Evolutionary conservation across 2,888 invertebrate genomes (phyloP), one percentile per base, ranked within the genome.

Genomic region (Sphaerophoria rueppellii): DNA sequence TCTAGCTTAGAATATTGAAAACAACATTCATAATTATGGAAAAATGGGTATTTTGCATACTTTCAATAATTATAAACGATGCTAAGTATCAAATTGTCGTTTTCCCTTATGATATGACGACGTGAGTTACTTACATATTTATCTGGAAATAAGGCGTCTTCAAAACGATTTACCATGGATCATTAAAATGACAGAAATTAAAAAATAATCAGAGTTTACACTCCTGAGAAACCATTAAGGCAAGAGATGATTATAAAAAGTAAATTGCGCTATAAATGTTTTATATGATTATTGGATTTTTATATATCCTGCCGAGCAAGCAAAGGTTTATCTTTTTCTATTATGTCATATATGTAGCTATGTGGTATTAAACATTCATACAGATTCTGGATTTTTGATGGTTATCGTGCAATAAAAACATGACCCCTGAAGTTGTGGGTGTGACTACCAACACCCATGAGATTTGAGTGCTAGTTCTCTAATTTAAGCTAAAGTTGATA

Each of bases 241-340:
- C 67, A 67, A 54, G 54, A 67, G 52, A 54, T 67, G 65, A 65
- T 67, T 67, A 52, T 50, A 50, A 52, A 52, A 55, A 35, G 35
- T 35, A 57, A 65, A 57, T 65, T 65, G 35, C n/a, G 55, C 35
- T 57, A 65, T 74, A 65, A 65, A 74, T 74, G 55, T 73, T 73
- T 74, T 74, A 74, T 74, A 74, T 57, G 35, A 74, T 65, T 63
- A 74, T 74, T 74, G 74, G 74, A 73, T 73, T 73, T 73, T 63
- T 73, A 63, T 24, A 24, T 24, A 24, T 24, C 24, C 24, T 73
- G 52, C 16, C 35, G 46, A 5, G 34, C 16, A 73, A 63, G 52
- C 12, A 61, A 72, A 9, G 11, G 16, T 63, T 63, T 48, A 16
- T 4, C 24, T 7, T 40, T 52, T 67, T 67, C 50, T 67, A 67